Base-by-base conservation (phyloP, 2,888 invertebrate genomes). In the Drosophila kuntzei region DNA sequence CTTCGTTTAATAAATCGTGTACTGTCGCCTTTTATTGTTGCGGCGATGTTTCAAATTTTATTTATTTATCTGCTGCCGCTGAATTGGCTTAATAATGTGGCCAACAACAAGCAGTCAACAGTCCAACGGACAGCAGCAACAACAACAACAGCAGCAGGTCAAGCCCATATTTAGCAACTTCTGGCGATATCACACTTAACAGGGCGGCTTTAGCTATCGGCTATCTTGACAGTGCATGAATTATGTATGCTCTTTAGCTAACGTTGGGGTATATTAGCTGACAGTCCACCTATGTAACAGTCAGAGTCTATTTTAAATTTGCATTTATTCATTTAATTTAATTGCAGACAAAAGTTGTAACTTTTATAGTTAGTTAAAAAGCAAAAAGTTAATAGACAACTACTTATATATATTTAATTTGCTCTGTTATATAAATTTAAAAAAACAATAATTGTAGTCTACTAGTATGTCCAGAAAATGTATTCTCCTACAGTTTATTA, bases 41-140 rank as follows among this genome's bases (percentile, higher is more conserved):
- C 75, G 88, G 88, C 89, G 75, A 89, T 85, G 85, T 89, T 85
- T 85, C 85, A 85, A 85, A 89, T 82, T 89, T 89, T 85, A 85
- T 85, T 89, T 85, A 85, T 85, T 85, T 85, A 85, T 89, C 83
- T 89, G 88, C 89, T 78, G 86, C 88, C 87, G 86, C 67, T 82
- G 89, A 89, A 89, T 85, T 89, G 88, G 80, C 87, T 87, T 89
- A 87, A 89, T 87, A 83, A 83, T 81, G 87, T 80, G 89, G 87
- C 87, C 89, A 74, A 79, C 77, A 75, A 61, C 79, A 67, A 43
- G 61, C 57, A 55, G 57, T 20, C 41, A 25, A 44, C 50, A 25
- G 50, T 37, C 58, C n/a, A 41, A 41, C 41, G 41, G 41, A 41
- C 41, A 39, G 18, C 32, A 34, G 43, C 32, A 62, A 44, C 55